phyloP scores from a whole-genome alignment of 2,113 vertebrate species.

The Dipodomys spectabilis region DNA sequence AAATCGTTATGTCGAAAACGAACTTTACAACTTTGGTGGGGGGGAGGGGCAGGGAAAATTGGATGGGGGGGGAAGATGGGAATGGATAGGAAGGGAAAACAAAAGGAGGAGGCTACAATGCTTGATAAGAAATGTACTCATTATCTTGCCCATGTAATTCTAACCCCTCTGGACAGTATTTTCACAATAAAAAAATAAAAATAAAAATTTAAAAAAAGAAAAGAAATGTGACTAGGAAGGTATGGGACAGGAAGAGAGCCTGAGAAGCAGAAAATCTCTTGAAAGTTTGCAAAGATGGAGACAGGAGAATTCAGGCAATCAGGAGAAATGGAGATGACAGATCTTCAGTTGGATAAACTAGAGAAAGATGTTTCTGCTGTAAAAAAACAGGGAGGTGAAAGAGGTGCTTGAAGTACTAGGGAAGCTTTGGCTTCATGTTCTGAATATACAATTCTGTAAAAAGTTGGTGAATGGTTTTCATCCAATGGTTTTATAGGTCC shows the following conservation, averaged over 20 bases:
- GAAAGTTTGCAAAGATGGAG: background rate
- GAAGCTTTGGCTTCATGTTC: slow-evolving; percentile 17
- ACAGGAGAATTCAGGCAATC: slow-evolving; percentile 8
- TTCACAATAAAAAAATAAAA: too few relatives aligned
- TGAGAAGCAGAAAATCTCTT: background rate
- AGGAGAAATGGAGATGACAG: background rate
- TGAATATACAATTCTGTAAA: background rate
- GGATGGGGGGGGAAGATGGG: too few relatives aligned
- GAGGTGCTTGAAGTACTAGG: background rate
- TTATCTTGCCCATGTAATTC: too few relatives aligned
- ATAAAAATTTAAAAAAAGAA: background rate
- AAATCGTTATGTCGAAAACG: too few relatives aligned
- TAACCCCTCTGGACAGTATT: too few relatives aligned
- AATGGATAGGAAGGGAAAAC: too few relatives aligned
- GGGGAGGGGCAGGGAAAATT: too few relatives aligned
- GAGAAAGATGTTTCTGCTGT: background rate
- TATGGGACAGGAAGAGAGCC: background rate
- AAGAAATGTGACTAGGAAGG: background rate
- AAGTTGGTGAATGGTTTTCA: background rate
- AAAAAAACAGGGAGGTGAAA: background rate
- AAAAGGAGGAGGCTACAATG: too few relatives aligned
- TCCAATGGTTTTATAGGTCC: background rate
- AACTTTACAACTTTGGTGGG: too few relatives aligned
- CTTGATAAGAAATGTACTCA: too few relatives aligned
- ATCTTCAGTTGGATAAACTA: background rate